A percentile compares a stretch with the other conserved stretches of the same genome.
Evolutionary conservation across 1,140 invertebrate genomes (phyloP).

Genomic region (Pantala flavescens): DNA sequence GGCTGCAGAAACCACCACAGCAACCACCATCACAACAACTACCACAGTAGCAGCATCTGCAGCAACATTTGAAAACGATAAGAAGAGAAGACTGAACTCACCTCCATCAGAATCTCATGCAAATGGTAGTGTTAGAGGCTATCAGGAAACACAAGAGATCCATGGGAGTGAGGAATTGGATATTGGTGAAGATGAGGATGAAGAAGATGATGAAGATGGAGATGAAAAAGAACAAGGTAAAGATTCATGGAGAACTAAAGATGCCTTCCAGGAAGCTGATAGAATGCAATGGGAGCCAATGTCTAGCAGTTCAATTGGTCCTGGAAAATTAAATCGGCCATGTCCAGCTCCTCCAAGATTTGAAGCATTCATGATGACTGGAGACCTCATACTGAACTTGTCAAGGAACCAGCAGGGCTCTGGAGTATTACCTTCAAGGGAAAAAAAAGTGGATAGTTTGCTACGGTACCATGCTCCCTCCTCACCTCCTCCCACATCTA

Average conservation of each 20-base stretch:
- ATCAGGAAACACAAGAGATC: not conserved
- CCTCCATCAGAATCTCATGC: slow-evolving; percentile 15
- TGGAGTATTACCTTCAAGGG: slow-evolving; percentile 46
- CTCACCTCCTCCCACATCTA: slow-evolving; percentile 39
- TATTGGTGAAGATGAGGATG: not conserved
- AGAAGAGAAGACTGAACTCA: slow-evolving; percentile 1
- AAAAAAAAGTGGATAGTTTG: slow-evolving; percentile 51
- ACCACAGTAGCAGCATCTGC: not conserved
- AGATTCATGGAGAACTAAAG: not conserved
- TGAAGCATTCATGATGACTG: slow-evolving; percentile 96
- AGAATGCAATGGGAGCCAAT: slow-evolving; percentile 44
- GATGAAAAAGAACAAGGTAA: not conserved
- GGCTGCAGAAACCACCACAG: too few species aligned
- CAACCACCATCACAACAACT: slow-evolving; percentile 13
- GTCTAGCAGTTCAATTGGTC: slow-evolving; percentile 21
- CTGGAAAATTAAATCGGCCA: slow-evolving; percentile 33
- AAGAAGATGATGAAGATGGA: not conserved
- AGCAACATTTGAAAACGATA: not conserved
- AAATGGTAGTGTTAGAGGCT: not conserved
- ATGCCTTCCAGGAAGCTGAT: slow-evolving; percentile 39
- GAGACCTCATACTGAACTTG: slow-evolving; percentile 84
- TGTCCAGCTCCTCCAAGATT: slow-evolving; percentile 42
- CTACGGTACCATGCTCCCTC: slow-evolving; percentile 33
- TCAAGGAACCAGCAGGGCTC: slow-evolving; percentile 60
- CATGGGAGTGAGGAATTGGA: not conserved